phyloP scores from a whole-genome alignment of 2,888 invertebrate genomes.

The Pomacea canaliculata region DNA sequence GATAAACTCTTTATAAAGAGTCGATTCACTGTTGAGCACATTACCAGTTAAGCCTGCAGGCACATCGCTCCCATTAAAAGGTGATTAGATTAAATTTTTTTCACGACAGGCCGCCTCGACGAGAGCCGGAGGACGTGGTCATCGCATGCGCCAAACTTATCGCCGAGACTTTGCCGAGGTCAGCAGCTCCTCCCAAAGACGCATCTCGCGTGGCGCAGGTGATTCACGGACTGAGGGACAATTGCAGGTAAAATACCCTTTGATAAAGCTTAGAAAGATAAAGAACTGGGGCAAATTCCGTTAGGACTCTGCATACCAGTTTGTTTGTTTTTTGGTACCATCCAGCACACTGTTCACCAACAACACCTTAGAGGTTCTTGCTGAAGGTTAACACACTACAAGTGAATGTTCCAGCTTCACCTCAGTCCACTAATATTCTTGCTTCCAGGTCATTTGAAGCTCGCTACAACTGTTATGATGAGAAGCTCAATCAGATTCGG shows the following conservation, averaged over 20 bases:
- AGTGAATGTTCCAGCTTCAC: too few relatives aligned
- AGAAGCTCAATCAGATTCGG: slow-evolving; percentile 28
- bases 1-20: too few relatives aligned
- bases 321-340: too few relatives aligned
- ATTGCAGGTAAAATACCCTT: slow-evolving; percentile 30
- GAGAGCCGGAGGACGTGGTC: slow-evolving; percentile 16
- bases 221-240: slow-evolving; percentile 23
- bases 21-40: too few relatives aligned
- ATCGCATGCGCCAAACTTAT: slow-evolving; percentile 28
- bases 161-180: slow-evolving; percentile 8
- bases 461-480: slow-evolving; percentile 31
- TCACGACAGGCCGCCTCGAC: not conserved
- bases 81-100: too few relatives aligned
- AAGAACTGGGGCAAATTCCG: too few relatives aligned
- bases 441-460: slow-evolving; percentile 23
- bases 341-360: too few relatives aligned
- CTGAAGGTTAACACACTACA: too few relatives aligned
- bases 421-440: not conserved
- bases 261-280: not conserved
- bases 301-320: too few relatives aligned
- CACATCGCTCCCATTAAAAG: too few relatives aligned
- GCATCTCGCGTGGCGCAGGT: slow-evolving; percentile 22
- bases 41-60: too few relatives aligned
- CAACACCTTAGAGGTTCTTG: too few relatives aligned
- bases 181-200: slow-evolving; percentile 9